Evolutionary conservation across 2,888 invertebrate genomes (phyloP).

Genomic region (Trilocha varians): DNA sequence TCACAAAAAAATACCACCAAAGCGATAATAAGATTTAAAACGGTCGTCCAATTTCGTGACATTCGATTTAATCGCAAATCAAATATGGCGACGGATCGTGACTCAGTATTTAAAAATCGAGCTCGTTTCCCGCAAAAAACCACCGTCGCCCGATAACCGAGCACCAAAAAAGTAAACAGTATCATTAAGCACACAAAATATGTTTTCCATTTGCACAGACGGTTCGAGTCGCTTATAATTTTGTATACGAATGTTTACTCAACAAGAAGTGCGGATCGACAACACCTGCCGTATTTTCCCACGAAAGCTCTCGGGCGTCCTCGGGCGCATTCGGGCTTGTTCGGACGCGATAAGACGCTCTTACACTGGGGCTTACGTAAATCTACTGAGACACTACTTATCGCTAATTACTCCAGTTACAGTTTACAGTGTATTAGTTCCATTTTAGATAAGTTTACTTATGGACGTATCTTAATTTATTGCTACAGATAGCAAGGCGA

Average conservation of each 20-base stretch:
- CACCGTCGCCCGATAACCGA: conserved; percentile 53
- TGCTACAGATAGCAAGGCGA: no score
- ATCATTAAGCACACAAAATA: conserved; percentile 73
- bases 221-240: conserved; percentile 70
- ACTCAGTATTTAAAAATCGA: background rate
- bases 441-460: no score
- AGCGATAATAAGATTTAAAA: background rate
- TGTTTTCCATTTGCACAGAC: conserved; percentile 72
- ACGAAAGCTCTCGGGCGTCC: conserved; percentile 54
- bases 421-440: no score
- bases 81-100: background rate
- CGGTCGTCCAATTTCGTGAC: background rate
- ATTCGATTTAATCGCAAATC: background rate
- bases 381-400: no score
- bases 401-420: no score
- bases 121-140: conserved; percentile 5
- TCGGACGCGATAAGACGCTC: no score
- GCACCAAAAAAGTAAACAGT: conserved; percentile 67
- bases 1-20: background rate
- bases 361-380: no score
- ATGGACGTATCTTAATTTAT: no score
- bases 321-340: conserved; percentile 37
- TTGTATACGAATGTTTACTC: conserved; percentile 72
- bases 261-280: conserved; percentile 69
- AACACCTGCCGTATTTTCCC: conserved; percentile 72